These are phyloP conservation scores for Strix aluco DNA, from an alignment of 2,113 vertebrate species.

Conservation along the genomic window DNA sequence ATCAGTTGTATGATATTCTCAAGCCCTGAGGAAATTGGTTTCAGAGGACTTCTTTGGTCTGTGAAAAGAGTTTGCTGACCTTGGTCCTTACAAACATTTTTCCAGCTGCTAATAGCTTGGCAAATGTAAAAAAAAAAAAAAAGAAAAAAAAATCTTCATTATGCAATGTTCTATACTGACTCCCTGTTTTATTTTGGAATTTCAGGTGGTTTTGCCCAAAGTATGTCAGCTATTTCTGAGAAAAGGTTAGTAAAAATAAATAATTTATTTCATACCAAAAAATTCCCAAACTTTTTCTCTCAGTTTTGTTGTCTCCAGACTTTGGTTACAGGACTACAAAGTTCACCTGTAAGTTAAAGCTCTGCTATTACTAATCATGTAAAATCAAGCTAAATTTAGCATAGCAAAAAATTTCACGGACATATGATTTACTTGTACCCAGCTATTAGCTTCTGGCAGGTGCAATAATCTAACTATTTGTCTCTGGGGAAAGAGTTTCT, in stretches of 20 bases:
- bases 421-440: not conserved
- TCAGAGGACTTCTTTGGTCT: not conserved
- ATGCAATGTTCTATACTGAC: not conserved
- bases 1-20: not conserved
- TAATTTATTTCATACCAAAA: not conserved
- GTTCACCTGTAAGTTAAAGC: not conserved
- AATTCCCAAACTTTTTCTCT: not conserved
- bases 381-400: not conserved
- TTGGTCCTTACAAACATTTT: not conserved
- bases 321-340: not conserved
- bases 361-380: not conserved
- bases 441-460: not conserved
- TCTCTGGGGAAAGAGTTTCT: not conserved
- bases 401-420: fast-evolving
- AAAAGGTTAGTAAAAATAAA: not conserved
- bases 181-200: not conserved
- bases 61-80: not conserved
- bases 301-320: not conserved
- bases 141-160: not conserved
- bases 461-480: not conserved
- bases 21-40: not conserved
- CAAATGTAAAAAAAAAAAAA: not conserved
- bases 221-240: not conserved
- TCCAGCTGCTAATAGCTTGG: not conserved
- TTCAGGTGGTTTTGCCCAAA: not conserved